Evolutionary conservation across 2,888 invertebrate species (phyloP).

Genomic region (Stenurella melanura): DNA sequence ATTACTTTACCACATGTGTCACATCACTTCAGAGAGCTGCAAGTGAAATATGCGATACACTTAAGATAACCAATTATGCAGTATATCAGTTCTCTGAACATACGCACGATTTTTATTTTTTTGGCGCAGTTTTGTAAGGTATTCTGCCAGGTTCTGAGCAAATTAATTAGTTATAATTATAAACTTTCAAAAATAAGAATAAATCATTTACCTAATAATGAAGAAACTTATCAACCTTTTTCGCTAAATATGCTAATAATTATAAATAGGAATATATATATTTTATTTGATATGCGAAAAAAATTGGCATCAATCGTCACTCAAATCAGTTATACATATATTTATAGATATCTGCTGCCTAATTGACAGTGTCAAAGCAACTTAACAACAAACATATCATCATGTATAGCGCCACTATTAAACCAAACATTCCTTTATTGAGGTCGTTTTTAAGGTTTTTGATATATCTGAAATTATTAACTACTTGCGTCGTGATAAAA

Average conservation of each 20-base stretch:
- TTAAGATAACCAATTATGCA: constrained; percentile 14
- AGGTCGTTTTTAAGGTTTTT: not conserved
- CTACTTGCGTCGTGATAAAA: too few species aligned
- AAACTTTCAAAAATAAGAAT: not conserved
- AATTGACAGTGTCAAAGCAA: not conserved
- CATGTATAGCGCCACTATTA: too few species aligned
- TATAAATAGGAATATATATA: too few species aligned
- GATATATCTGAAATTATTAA: not conserved
- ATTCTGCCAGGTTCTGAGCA: constrained; percentile 4
- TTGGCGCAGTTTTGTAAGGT: not conserved
- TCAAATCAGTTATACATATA: not conserved
- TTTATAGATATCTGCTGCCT: not conserved
- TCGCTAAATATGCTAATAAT: too few species aligned
- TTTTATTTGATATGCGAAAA: not conserved
- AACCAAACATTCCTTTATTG: not conserved
- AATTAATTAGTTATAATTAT: constrained; percentile 5
- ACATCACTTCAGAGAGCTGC: not conserved
- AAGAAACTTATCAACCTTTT: too few species aligned
- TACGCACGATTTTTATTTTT: constrained; percentile 14
- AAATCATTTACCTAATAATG: constrained; percentile 4
- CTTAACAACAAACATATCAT: not conserved
- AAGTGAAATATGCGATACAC: constrained; percentile 7
- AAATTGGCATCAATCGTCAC: not conserved
- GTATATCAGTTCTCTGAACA: not conserved
- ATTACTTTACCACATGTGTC: not conserved